Conservation (phyloP, 2,888 invertebrate genomes). For the Heliconius charithonia region DNA sequence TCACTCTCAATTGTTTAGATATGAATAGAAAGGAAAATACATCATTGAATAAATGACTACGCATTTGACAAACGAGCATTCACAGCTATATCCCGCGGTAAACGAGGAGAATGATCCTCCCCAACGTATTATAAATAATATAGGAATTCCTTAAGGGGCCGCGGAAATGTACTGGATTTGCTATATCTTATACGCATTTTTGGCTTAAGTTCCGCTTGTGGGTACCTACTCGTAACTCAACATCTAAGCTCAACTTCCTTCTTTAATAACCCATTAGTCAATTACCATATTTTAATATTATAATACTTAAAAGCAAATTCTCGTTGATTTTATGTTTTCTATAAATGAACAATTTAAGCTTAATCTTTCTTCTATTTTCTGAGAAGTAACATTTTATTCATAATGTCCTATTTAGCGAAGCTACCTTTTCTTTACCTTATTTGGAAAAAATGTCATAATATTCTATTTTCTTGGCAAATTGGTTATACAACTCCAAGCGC, state of each 20-base stretch:
- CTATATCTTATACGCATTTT: conserved; percentile 61
- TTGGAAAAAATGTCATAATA: not conserved
- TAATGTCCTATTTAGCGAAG: not conserved
- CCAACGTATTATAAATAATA: conserved; percentile 80
- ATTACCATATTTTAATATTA: not conserved
- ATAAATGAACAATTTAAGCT: not conserved
- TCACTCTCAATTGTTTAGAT: conserved; percentile 51
- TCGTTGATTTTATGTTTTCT: not conserved
- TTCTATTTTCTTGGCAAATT: conserved; percentile 46
- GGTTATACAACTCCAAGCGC: conserved; percentile 47
- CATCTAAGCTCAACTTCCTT: not conserved
- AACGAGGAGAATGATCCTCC: conserved; percentile 79
- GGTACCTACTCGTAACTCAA: not conserved
- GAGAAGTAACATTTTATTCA: not conserved
- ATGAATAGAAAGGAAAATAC: conserved; percentile 61
- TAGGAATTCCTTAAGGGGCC: conserved; percentile 71
- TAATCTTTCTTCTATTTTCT: not conserved
- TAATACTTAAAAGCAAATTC: not conserved
- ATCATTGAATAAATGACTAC: conserved; percentile 81
- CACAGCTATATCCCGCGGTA: conserved; percentile 78
- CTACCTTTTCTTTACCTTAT: conserved; percentile 6
- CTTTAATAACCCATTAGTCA: conserved; percentile 4
- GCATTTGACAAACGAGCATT: conserved; percentile 83
- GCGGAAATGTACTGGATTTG: conserved; percentile 73
- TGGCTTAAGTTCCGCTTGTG: conserved; percentile 3